phyloP scores from a whole-genome alignment of 2,113 vertebrate species.

The Vanacampus margaritifer region DNA sequence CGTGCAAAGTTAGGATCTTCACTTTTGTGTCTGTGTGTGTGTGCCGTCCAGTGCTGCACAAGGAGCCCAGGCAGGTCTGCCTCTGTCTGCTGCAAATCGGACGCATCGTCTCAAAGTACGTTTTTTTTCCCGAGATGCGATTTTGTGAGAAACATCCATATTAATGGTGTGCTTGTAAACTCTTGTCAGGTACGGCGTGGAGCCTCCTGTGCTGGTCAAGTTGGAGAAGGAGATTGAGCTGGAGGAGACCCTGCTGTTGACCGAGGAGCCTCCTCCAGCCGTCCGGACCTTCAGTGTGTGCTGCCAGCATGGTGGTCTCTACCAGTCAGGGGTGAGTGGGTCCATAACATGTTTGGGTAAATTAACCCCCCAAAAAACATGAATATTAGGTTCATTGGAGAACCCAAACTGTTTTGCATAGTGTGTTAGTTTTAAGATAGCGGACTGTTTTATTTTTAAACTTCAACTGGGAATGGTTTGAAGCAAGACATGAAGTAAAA shows the following conservation, averaged over 20 bases:
- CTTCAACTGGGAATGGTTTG: no score
- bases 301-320: slow-evolving; percentile 85
- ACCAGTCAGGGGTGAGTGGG: slow-evolving; percentile 87
- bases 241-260: slow-evolving; percentile 87
- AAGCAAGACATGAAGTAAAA: no score
- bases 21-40: slow-evolving; percentile 42
- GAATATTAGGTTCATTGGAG: neutral
- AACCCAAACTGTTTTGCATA: no score
- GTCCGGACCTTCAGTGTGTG: slow-evolving; percentile 83
- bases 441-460: no score
- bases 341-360: neutral
- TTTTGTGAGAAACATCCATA: neutral
- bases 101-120: slow-evolving; percentile 87
- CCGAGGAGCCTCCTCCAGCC: slow-evolving; percentile 74
- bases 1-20: neutral
- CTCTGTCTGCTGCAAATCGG: slow-evolving; percentile 94
- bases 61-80: slow-evolving; percentile 94
- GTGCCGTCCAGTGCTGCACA: slow-evolving; percentile 91
- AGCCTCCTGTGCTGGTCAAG: slow-evolving; percentile 93
- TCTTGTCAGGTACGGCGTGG: slow-evolving; percentile 83
- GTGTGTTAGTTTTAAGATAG: no score
- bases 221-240: slow-evolving; percentile 97
- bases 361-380: neutral
- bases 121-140: neutral
- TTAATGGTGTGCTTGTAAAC: no score